These are phyloP conservation scores for Lottia scabra DNA, from an alignment of 2,888 invertebrate species.

Conservation along the genomic window DNA sequence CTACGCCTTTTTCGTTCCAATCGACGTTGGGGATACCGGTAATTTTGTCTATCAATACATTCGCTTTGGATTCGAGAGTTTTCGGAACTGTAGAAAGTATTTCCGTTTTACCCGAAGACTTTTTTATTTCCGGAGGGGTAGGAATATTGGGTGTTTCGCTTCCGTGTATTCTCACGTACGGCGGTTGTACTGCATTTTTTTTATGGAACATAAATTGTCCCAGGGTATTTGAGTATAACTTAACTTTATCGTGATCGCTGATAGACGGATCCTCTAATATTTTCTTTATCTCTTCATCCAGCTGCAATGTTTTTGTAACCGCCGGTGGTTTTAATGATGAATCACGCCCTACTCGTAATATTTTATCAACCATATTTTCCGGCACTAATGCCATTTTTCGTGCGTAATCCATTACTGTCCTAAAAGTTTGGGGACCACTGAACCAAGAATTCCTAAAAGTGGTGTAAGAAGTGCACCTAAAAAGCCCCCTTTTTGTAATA, in stretches of 20 bases:
- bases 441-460: neutral
- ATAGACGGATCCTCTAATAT: neutral
- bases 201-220: neutral
- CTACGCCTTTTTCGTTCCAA: neutral
- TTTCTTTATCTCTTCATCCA: neutral
- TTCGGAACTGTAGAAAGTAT: neutral
- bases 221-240: neutral
- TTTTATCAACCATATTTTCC: neutral
- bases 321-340: neutral
- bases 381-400: neutral
- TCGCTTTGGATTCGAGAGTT: neutral
- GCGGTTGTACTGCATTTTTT: neutral
- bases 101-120: neutral
- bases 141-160: no score
- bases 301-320: neutral
- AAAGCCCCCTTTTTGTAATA: conserved; percentile 11
- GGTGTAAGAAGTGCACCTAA: neutral
- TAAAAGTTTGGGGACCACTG: neutral
- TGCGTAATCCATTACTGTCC: neutral
- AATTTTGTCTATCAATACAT: neutral
- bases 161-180: neutral
- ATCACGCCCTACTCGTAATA: neutral
- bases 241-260: neutral
- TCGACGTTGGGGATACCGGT: neutral
- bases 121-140: no score